phyloP scores from a whole-genome alignment of 2,797 vertebrate species.

The Lerista edwardsae region DNA sequence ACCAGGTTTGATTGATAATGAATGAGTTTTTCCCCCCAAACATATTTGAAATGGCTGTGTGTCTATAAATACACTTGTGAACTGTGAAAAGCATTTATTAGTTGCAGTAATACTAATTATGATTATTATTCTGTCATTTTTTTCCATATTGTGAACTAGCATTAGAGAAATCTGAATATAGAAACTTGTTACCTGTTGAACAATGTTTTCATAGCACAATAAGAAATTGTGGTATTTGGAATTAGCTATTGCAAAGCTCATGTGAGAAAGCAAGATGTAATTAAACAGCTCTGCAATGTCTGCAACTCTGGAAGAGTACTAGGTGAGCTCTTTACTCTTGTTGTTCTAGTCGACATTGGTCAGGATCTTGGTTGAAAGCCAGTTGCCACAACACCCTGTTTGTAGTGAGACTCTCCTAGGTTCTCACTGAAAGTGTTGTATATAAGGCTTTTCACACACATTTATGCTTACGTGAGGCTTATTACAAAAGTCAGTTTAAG shows the following conservation, averaged over 20 bases:
- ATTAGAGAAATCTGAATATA: conserved; percentile 1
- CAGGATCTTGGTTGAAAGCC: not conserved
- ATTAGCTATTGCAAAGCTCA: not conserved
- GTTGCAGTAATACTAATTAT: not conserved
- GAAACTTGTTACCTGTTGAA: too few relatives aligned
- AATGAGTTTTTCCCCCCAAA: not conserved
- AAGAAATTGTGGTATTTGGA: not conserved
- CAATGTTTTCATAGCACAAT: too few relatives aligned
- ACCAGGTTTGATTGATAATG: not conserved
- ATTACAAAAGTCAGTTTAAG: not conserved
- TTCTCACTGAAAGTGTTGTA: not conserved
- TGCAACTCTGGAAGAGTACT: fast-evolving
- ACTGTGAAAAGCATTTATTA: not conserved
- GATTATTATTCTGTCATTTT: not conserved
- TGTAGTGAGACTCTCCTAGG: not conserved
- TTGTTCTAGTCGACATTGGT: not conserved
- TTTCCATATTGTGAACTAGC: not conserved
- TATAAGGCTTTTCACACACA: not conserved
- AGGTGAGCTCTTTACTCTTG: not conserved
- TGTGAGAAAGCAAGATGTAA: fast-evolving
- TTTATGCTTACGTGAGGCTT: not conserved
- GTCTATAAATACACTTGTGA: not conserved
- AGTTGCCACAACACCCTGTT: too few relatives aligned
- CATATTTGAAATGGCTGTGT: not conserved
- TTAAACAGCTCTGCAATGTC: not conserved